Base-by-base conservation (phyloP, 2,888 invertebrate species). In the Punctoribates punctum region DNA sequence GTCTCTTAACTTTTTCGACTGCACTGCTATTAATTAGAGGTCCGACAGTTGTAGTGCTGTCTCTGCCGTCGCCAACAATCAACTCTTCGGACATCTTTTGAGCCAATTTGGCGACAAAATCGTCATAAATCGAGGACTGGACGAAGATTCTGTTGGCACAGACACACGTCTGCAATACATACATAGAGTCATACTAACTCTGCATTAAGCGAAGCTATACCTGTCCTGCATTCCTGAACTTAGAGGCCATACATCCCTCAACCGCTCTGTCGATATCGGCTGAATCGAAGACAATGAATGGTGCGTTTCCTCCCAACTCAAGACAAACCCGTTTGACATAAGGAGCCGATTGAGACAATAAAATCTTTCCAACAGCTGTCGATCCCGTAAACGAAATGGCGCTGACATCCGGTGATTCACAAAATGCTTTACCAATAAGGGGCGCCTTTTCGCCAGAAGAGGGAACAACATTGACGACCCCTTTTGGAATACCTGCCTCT, bases 301-400 rank as follows among this genome's bases (percentile, higher is more conserved):
- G 96, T 0, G 98, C 98, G 87, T 99, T 99, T 9, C 99, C 99
- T 48, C 99, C 99, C 74, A 99, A 86, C 84, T 99, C 99, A 78
- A 99, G 86, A n/a, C 91, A 89, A 6, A 97, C 87, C 78, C 92
- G 88, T 84, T 99, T 99, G 73, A 99, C 88, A 0, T 93, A 92
- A 62, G 88, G 87, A 0, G 96, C 90, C 80, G 92, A 93, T 82
- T 94, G 92, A 67, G 88, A 86, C 83, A 95, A 92, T 25, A 88
- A 82, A 80, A 94, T 87, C 86, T 94, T 96, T 5, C 98, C 98
- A 60, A 96, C 94, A 79, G 87, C 86, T 0, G 96, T 97, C 6
- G 96, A 97, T 6, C 85, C 85, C 5, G 99, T 99, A 83, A 99
- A 99, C 5, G 97, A 97, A 77, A 99, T 89, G 51, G 92, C 94